Percentiles rank a stretch among this genome's conserved stretches.
These are phyloP conservation scores for Cataglyphis rosenhaueri DNA, from an alignment of 2,888 invertebrate species.

Conservation along the genomic window DNA sequence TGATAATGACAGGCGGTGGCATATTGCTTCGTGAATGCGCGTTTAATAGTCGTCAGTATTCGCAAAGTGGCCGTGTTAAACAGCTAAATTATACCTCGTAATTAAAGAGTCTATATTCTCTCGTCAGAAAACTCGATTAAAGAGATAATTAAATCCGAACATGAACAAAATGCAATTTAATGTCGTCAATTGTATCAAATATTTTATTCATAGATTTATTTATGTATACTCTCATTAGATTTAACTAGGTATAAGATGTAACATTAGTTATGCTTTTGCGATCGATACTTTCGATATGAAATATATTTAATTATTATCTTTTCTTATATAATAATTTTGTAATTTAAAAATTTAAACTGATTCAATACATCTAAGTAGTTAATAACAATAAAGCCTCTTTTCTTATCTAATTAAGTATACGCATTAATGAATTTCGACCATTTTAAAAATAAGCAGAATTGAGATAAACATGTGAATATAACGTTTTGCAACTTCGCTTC, in stretches of 20 bases:
- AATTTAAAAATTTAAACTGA: neutral
- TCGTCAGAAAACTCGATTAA: conserved; percentile 36
- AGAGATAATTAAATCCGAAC: conserved; percentile 58
- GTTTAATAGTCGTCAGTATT: conserved; percentile 24
- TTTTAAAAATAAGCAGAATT: neutral
- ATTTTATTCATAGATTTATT: neutral
- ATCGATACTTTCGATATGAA: neutral
- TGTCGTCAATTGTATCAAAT: neutral
- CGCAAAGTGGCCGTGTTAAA: conserved; percentile 51
- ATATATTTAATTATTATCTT: conserved; percentile 1
- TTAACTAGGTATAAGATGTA: neutral
- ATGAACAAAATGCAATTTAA: conserved; percentile 35
- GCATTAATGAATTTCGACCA: neutral
- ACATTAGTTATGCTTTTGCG: neutral
- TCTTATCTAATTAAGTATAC: neutral
- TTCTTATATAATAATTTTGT: neutral
- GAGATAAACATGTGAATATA: neutral
- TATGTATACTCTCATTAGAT: neutral
- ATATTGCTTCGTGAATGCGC: conserved; percentile 49
- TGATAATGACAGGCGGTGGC: conserved; percentile 5
- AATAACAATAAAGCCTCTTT: neutral
- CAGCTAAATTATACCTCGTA: conserved; percentile 51
- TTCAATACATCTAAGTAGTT: neutral
- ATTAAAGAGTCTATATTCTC: conserved; percentile 55
- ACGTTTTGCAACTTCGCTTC: neutral